Base-by-base conservation (phyloP, 2,888 invertebrate species). In the Drosophila neotestacea region DNA sequence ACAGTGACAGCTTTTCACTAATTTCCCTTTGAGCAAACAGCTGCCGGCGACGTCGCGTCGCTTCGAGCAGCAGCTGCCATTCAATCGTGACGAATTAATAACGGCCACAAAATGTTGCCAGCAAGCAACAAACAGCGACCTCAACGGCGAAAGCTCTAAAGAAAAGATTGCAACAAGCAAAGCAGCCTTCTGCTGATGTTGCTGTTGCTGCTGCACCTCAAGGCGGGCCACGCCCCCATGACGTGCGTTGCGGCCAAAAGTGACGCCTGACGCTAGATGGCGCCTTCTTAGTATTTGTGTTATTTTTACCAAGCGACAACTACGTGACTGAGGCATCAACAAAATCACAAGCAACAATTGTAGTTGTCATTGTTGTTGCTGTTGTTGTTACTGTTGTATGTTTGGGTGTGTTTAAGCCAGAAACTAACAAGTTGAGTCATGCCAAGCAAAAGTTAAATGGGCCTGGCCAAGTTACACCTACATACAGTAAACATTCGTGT, bases 71-170 rank as follows among this genome's bases (percentile, higher is more conserved):
- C 71, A 67, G 75, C 66, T 70, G 62, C 71, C 89, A 89, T 64
- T 89, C 81, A 87, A 61, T 89, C 89, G 89, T 89, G 87, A 85
- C 85, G 85, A 89, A 89, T 81, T 87, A 81, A 85, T 84, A 85
- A 86, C 79, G 80, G 77, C 61, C 47, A 64, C 71, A 42, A 70
- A 75, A 66, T 48, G 63, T 59, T 56, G 55, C 47, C 67, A 62
- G 28, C 47, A 39, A 38, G 32, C 27, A 44, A 11, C 38, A 39
- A 46, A 39, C 10, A 47, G 52, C 70, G 84, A 77, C 80, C 82
- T 65, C 69, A 42, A 7, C 52, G 73, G 89, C 87, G 78, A 88
- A 82, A 84, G 81, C 87, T 72, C 36, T 56, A 56, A 36, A 11
- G 11, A 34, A 27, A 36, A 16, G 16, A 55, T 27, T 39, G 54